Percentiles rank a stretch among this genome's conserved stretches.
Evolutionary conservation across 2,113 vertebrate genomes (phyloP).

Genomic region (Indri indri): DNA sequence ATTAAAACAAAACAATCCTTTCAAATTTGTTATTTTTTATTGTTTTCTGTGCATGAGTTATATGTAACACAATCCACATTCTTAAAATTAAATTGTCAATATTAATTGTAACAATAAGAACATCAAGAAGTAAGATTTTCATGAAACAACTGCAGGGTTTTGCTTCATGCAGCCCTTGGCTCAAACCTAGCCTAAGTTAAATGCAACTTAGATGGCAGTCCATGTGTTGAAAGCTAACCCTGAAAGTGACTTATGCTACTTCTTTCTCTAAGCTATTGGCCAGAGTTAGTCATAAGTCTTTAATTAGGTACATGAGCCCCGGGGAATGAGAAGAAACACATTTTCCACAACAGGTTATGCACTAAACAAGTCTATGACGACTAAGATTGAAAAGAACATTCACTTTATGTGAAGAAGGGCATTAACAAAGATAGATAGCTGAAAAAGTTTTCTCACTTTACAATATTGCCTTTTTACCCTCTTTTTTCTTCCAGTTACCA

Average conservation of each 20-base stretch:
- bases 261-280: not conserved
- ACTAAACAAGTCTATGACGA: not conserved
- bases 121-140: no score
- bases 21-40: no score
- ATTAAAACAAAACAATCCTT: no score
- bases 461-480: not conserved
- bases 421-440: not conserved
- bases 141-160: no score
- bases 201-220: no score
- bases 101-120: no score
- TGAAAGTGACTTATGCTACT: not conserved
- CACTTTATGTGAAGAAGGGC: not conserved
- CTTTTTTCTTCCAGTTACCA: not conserved
- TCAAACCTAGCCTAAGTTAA: no score
- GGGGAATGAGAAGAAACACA: not conserved
- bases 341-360: not conserved
- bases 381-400: not conserved
- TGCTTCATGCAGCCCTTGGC: no score
- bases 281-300: not conserved
- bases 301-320: rapidly evolving
- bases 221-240: not conserved
- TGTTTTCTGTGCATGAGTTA: no score
- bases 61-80: no score
- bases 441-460: not conserved
- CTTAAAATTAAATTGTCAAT: no score